Evolutionary conservation across 2,888 invertebrate species (phyloP), one percentile per base, ranked within the genome.

Genomic region (Ochlodes sylvanus): DNA sequence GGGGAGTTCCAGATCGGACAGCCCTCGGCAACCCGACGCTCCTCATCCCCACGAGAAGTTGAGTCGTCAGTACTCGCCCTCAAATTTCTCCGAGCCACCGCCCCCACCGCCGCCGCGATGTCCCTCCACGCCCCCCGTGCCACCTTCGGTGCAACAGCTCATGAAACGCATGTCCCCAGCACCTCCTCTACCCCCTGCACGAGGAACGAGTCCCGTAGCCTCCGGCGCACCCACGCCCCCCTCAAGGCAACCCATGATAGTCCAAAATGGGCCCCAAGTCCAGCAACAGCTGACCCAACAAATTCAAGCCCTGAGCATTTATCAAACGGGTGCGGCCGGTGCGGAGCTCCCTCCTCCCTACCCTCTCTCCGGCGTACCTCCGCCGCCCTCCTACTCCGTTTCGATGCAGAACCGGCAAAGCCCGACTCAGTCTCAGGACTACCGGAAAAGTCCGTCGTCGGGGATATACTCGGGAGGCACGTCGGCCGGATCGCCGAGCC

Each of bases 201-300:
- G 96, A 60, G 96, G 95, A 75, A 96, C 96, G 77, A 97, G 96
- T 89, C 98, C 97, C 68, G 97, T 96, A 65, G 88, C 92, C 85
- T 97, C 96, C 54, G 96, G 95, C 62, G 88, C 90, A 50, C 90
- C 89, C 75, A 77, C 90, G 52, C 94, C 94, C 5, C 94, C 92
- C 67, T 95, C 95, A 54, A 92, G 96, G 42, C 96, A 95, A 80
- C 97, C 96, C 69, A 97, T 97, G 96, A 95, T 97, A 73, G 96
- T 97, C 63, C 97, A 96, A 87, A 97, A 96, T 83, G 96, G 96
- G 12, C 96, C 96, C 15, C 96, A 96, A 82, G 96, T 95, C 62
- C 97, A 98, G 83, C 98, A 98, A 79, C 98, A 98, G 86, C 93
- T 98, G 63, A 94, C 96, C 65, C 98, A 98, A 86, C 98, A 98